A percentile compares a stretch with the other conserved stretches of the same genome.
Conservation (phyloP, 2,797 vertebrate genomes). For the Leptatherina wallacei region DNA sequence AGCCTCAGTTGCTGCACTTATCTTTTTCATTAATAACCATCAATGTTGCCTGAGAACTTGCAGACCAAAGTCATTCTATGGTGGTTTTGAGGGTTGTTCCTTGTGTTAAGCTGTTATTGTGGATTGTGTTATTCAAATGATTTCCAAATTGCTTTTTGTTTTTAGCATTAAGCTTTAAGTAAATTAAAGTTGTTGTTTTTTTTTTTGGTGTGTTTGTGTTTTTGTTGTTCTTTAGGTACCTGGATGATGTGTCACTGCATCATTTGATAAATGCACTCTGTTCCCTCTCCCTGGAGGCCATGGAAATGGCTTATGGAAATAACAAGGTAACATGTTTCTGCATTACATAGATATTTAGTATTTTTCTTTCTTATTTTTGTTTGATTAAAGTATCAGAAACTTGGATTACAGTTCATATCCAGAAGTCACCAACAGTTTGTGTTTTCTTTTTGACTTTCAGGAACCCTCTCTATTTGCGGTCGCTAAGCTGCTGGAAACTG, state of each 20-base stretch:
- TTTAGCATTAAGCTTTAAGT: background rate
- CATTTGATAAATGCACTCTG: conserved; percentile 99
- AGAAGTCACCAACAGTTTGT: background rate
- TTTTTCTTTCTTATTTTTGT: background rate
- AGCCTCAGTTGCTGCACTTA: background rate
- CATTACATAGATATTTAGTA: background rate
- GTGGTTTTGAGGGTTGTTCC: background rate
- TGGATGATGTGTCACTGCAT: conserved; percentile 98
- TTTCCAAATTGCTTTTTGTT: background rate
- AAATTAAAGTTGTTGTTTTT: background rate
- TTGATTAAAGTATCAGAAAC: background rate
- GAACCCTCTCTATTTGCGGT: conserved; percentile 98
- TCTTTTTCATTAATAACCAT: background rate
- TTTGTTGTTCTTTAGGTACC: conserved; percentile 82
- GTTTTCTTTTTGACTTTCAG: conserved; percentile 67
- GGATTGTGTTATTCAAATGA: background rate
- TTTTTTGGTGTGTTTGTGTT: too few relatives aligned
- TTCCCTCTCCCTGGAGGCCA: conserved; percentile 96
- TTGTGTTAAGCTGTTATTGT: background rate
- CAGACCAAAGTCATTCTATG: background rate
- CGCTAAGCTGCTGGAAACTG: conserved; percentile 96
- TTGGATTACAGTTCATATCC: background rate
- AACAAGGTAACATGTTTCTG: conserved; percentile 87
- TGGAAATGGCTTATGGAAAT: conserved; percentile 99
- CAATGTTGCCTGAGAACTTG: background rate